phyloP scores from a whole-genome alignment of 2,888 invertebrate genomes.

The Ectropis crepuscularia region DNA sequence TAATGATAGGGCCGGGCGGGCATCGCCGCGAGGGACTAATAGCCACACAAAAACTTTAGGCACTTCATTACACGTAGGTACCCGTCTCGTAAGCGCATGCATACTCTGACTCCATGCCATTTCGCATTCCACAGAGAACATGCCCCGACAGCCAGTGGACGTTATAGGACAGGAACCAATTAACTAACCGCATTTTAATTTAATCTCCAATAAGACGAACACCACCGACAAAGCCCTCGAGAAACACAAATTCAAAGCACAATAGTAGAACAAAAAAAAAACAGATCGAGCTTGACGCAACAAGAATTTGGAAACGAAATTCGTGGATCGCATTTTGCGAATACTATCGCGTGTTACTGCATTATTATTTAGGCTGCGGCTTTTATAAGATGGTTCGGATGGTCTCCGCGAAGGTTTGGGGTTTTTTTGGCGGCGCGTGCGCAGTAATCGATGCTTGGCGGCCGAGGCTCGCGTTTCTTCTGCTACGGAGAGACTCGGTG shows the following conservation, averaged over 20 bases:
- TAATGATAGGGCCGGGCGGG: conserved; percentile 79
- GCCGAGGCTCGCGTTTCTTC: conserved; percentile 63
- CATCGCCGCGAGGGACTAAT: conserved; percentile 76
- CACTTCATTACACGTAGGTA: conserved; percentile 75
- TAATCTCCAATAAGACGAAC: conserved; percentile 46
- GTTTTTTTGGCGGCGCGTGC: conserved; percentile 83
- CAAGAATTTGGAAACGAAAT: conserved; percentile 81
- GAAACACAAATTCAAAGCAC: conserved; percentile 70
- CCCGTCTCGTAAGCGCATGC: conserved; percentile 41
- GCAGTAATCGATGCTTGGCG: conserved; percentile 73
- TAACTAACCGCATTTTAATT: conserved; percentile 60
- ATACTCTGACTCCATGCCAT: conserved; percentile 36
- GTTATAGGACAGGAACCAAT: conserved; percentile 59
- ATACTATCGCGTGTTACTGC: conserved; percentile 84
- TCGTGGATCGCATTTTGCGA: conserved; percentile 82
- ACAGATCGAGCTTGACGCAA: conserved; percentile 57
- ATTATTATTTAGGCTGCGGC: conserved; percentile 81
- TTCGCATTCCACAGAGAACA: conserved; percentile 45
- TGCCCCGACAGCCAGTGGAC: conserved; percentile 39
- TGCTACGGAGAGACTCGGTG: conserved; percentile 50
- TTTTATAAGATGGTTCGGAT: conserved; percentile 78
- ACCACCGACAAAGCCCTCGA: conserved; percentile 57
- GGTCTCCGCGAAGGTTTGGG: conserved; percentile 53
- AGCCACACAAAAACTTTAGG: conserved; percentile 75
- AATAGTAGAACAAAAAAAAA: conserved; percentile 75